Base-by-base conservation (phyloP, 2,797 vertebrate genomes). In the Acanthiza pusilla region DNA sequence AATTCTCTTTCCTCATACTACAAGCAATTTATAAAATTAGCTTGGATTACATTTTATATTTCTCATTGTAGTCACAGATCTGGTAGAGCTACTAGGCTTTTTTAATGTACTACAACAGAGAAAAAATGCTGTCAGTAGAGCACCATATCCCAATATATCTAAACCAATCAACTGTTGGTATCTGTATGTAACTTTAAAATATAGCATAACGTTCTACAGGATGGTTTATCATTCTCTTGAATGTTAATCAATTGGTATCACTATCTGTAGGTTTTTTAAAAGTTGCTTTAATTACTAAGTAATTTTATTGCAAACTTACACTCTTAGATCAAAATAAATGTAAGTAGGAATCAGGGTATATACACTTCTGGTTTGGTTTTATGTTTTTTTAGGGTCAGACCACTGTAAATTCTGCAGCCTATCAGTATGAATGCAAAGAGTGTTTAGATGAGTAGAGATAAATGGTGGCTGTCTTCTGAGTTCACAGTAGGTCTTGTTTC, bases 381-480 rank as follows among this genome's bases (percentile, higher is more conserved):
- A 3, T 10, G 10, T 11, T 23, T 13, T 27, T 18, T 16, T 3
- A 2, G 8, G 1, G 6, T 29, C 18, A 71, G 15, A 50, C 4
- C 5, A 7, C 26, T 51, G 13, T 57, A 55, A 90, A 60, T 92
- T 55, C 38, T 62, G 32, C 8, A n/a, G 23, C 10, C 45, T 62
- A 61, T 77, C 47, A 67, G 26, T 63, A 72, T 7, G 20, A 80
- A 58, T 7, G 61, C 6, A 62, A 38, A 68, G 73, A 48, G 2
- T 42, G 27, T 70, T 84, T 43, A 50, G 21, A 16, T 50, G n/a
- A 86, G 34, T 47, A 8, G 21, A 89, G 21, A 73, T n/a, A 74
- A 91, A 81, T 26, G 10, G 19, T 80, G 51, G 2, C 18, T 80
- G 27, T 71, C 51, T 58, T 73, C 68, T 74, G 34, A 73, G 30